Conservation (phyloP, 2,113 vertebrate species). For the Crocuta crocuta region DNA sequence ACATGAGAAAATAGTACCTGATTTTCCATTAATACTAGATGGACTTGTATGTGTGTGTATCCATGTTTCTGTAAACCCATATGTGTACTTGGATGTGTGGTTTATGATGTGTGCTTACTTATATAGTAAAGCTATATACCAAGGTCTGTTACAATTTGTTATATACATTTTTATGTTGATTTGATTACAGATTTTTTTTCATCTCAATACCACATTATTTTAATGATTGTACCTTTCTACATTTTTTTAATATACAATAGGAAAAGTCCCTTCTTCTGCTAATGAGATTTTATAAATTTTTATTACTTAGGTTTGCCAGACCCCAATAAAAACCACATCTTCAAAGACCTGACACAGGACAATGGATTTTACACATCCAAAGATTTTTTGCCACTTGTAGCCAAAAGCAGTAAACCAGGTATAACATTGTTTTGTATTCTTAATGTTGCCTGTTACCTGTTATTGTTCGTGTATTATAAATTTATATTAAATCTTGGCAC, state of each 20-base stretch:
- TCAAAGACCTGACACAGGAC: slow-evolving; percentile 89
- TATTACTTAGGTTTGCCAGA: slow-evolving; percentile 92
- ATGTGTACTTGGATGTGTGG: neutral
- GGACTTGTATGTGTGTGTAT: neutral
- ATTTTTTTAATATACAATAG: neutral
- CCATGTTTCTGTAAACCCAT: neutral
- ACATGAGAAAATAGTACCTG: neutral
- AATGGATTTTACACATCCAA: slow-evolving; percentile 96
- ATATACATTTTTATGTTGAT: neutral
- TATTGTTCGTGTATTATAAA: neutral
- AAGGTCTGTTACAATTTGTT: neutral
- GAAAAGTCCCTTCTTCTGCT: neutral
- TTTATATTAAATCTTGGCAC: neutral
- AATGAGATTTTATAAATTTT: slow-evolving; percentile 50
- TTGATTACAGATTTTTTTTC: neutral
- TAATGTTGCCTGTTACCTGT: neutral
- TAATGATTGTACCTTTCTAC: neutral
- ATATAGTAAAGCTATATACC: neutral
- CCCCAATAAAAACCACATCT: slow-evolving; percentile 91
- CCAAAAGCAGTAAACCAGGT: slow-evolving; percentile 95
- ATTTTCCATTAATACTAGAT: neutral
- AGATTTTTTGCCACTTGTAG: slow-evolving; percentile 94
- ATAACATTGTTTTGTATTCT: neutral
- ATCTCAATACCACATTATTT: neutral
- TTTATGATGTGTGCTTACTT: neutral